A percentile compares a stretch with the other conserved stretches of the same genome.
These are phyloP conservation scores for Collichthys lucidus DNA, from an alignment of 2,113 vertebrate genomes.

Conservation along the genomic window DNA sequence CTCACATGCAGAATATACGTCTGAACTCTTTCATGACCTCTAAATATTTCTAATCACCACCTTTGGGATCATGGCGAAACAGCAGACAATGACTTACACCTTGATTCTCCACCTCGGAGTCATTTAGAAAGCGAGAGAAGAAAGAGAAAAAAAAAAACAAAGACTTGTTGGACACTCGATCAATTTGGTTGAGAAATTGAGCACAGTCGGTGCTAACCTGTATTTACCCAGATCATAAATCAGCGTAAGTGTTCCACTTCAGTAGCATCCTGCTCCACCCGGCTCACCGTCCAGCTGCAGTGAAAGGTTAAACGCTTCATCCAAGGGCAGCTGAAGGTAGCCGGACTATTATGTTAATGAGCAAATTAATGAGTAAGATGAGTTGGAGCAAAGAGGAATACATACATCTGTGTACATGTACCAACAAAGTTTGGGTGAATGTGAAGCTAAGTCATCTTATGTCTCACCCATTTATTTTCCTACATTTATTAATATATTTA, in stretches of 20 bases:
- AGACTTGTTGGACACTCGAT: not conserved
- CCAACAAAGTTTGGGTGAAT: not conserved
- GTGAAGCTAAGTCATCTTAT: not conserved
- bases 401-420: not conserved
- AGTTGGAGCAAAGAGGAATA: not conserved
- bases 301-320: conserved; percentile 14
- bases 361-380: not conserved
- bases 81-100: not conserved
- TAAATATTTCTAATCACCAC: not conserved
- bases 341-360: not conserved
- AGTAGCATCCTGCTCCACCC: not conserved
- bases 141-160: not conserved
- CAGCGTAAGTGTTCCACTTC: conserved; percentile 1
- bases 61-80: not conserved
- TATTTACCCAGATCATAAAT: conserved; percentile 12
- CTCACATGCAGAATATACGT: not conserved
- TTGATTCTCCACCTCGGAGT: not conserved
- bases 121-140: not conserved
- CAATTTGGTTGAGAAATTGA: not conserved
- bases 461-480: too few species aligned
- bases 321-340: conserved; percentile 27
- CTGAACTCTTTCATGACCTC: not conserved
- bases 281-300: not conserved
- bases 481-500: not conserved
- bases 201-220: conserved; percentile 9